Evolutionary conservation across 1,140 invertebrate species (phyloP).

Genomic region (Lepidurus apus): DNA sequence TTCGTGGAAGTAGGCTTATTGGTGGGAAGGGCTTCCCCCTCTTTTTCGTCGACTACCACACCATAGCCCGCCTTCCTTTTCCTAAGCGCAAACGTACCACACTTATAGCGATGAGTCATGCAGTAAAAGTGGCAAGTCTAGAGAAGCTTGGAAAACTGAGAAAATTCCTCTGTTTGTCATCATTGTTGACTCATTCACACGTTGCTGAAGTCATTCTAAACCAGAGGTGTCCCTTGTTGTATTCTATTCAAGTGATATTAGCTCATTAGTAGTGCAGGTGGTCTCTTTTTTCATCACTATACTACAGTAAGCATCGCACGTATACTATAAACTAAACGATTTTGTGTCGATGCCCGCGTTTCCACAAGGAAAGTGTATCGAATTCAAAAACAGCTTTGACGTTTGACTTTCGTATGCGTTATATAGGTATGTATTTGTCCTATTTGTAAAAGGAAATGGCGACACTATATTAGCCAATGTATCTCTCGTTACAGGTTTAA

Average conservation of each 20-base stretch:
- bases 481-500: not conserved
- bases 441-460: not conserved
- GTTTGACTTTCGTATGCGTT: too few species aligned
- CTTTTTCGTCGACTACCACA: not conserved
- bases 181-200: conserved; percentile 17
- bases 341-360: too few species aligned
- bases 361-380: too few species aligned
- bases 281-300: not conserved
- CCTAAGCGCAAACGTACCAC: not conserved
- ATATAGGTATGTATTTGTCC: too few species aligned
- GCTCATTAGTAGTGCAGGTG: not conserved
- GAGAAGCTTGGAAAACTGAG: not conserved
- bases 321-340: not conserved
- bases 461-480: not conserved
- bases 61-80: not conserved
- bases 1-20: not conserved
- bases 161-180: conserved; percentile 20
- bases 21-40: not conserved
- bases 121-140: conserved; percentile 15
- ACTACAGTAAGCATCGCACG: not conserved
- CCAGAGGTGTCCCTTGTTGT: not conserved
- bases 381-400: too few species aligned
- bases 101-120: conserved; percentile 14
- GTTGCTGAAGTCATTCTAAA: not conserved
- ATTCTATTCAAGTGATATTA: not conserved